Base-by-base conservation (phyloP, 2,797 vertebrate genomes). In the Mormyrus hasselquistii region DNA sequence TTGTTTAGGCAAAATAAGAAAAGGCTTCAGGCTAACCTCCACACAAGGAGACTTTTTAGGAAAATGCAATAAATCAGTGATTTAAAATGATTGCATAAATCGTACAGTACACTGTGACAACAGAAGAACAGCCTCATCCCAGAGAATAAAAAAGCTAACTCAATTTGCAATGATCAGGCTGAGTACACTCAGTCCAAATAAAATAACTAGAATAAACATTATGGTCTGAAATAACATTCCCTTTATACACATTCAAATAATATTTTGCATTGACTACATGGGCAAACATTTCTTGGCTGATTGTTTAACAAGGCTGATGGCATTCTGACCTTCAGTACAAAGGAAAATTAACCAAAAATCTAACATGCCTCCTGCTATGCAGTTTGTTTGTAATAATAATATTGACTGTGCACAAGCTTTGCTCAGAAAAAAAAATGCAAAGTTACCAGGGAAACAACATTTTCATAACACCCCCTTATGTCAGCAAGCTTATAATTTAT, bases 131-230 rank as follows among this genome's bases (percentile, higher is more conserved):
- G 19, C 19, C n/a, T 65, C 59, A 19, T 19, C 12, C 14, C 2
- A 65, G 53, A 49, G 44, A 62, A 62, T n/a, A 65, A 76, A 44
- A 79, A 79, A 79, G 34, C 34, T 47, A 89, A 84, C 38, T 62
- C 55, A 59, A 85, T 89, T 89, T 29, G 44, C 57, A 69, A 16
- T 86, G 88, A 86, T 86, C 83, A 86, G 19, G 25, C 41, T 41
- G 57, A 19, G 52, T 34, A 57, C 25, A 55, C 29, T 3, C 29
- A 57, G 25, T 7, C 44, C 82, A 47, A 84, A 25, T 50, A 44
- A 84, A 84, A 44, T 84, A 84, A 34, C 29, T 41, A 57, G 41
- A 86, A 86, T 57, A 55, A 86, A 86, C 2, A 79, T 57, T 38
- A 14, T n/a, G 50, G 25, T 57, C 29, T 55, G 50, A 86, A 86